Evolutionary conservation across 2,888 invertebrate species (phyloP).

Genomic region (Lithophane semibrunnea): DNA sequence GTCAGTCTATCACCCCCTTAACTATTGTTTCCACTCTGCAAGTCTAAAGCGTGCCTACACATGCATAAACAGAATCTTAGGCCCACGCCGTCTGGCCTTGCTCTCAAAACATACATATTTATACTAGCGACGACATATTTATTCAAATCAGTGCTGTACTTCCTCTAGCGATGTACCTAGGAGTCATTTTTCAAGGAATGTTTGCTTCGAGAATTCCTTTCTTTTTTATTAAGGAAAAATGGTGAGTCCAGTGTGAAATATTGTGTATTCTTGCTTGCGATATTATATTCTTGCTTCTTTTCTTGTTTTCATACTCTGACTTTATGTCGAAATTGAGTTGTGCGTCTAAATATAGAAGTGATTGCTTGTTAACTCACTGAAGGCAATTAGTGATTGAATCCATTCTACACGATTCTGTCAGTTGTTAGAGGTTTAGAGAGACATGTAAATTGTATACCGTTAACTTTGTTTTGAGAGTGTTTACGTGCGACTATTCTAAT

Average conservation of each 20-base stretch:
- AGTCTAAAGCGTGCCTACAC: constrained; percentile 54
- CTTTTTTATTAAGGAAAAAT: constrained; percentile 11
- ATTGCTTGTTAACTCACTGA: neutral
- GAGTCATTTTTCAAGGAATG: constrained; percentile 25
- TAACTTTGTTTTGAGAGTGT: neutral
- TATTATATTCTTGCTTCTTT: neutral
- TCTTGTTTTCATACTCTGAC: neutral
- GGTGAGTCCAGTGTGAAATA: constrained; percentile 22
- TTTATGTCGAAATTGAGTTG: neutral
- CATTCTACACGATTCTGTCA: neutral
- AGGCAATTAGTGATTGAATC: neutral
- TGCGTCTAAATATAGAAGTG: neutral
- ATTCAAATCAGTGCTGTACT: constrained; percentile 46
- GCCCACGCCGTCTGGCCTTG: constrained; percentile 37
- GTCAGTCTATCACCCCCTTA: constrained; percentile 20
- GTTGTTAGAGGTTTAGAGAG: constrained; percentile 7
- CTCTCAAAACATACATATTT: constrained; percentile 56
- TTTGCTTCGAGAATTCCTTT: constrained; percentile 28
- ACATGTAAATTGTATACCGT: neutral
- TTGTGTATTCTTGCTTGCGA: neutral
- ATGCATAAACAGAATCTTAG: constrained; percentile 58
- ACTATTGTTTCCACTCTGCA: constrained; percentile 37
- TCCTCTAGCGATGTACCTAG: constrained; percentile 22
- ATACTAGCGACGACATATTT: constrained; percentile 42
- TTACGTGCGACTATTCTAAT: too few relatives aligned